Evolutionary conservation across 1,140 invertebrate species (phyloP).

Genomic region (Harlomillsia oculata): DNA sequence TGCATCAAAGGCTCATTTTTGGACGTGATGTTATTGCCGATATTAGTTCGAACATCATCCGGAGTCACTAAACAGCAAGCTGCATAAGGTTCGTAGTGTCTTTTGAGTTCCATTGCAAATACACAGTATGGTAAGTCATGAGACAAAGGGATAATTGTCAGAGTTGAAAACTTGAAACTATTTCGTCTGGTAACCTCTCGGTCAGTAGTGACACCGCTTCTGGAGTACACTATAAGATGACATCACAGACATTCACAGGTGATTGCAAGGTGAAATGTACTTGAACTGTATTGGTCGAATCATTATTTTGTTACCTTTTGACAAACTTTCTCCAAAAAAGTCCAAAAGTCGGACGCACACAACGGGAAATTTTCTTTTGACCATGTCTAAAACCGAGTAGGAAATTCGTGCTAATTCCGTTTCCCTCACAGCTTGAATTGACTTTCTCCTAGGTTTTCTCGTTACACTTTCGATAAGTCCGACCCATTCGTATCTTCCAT

Average conservation of each 20-base stretch:
- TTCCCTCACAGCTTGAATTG: conserved; percentile 10
- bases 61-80: no score
- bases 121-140: no score
- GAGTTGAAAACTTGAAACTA: no score
- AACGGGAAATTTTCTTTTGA: background rate
- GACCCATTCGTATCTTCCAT: conserved; percentile 19
- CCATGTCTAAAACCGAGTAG: background rate
- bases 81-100: no score
- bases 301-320: no score
- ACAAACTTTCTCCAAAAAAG: conserved; percentile 5
- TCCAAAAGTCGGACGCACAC: conserved; percentile 6
- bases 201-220: no score
- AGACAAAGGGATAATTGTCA: no score
- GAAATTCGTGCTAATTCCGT: conserved; percentile 21
- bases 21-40: no score
- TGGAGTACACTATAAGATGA: background rate
- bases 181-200: no score
- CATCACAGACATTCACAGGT: background rate
- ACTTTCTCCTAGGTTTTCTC: conserved; percentile 8
- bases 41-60: background rate
- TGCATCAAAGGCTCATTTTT: no score
- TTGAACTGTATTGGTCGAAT: no score
- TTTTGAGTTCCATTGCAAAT: no score
- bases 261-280: background rate
- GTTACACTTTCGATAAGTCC: conserved; percentile 16